Evolutionary conservation across 2,797 vertebrate genomes (phyloP).

Genomic region (Gymnoscopelus braueri): DNA sequence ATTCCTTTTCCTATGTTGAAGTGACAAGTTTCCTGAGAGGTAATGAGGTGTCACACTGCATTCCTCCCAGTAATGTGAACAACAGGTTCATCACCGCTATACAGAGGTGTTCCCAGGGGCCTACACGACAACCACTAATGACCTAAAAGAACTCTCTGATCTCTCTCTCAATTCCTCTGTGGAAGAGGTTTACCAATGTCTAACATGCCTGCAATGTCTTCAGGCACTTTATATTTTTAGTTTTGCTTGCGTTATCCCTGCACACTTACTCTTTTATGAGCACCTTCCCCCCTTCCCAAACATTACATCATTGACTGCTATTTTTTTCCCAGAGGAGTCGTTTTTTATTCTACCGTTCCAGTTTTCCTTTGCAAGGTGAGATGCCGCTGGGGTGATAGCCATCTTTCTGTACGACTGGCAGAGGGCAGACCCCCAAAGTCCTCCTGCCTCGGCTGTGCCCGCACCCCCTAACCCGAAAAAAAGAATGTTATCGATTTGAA

Average conservation of each 20-base stretch:
- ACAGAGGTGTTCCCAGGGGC: conserved; percentile 39
- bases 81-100: conserved; percentile 44
- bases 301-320: conserved; percentile 21
- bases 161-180: conserved; percentile 35
- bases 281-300: conserved; percentile 28
- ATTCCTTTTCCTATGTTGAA: conserved; percentile 45
- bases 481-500: conserved; percentile 45
- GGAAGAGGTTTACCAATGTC: conserved; percentile 6
- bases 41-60: conserved; percentile 46
- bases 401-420: conserved; percentile 52
- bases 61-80: conserved; percentile 39
- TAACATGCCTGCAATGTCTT: conserved; percentile 6
- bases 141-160: conserved; percentile 56
- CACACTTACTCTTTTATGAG: not conserved
- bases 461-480: not conserved
- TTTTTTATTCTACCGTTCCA: conserved; percentile 57
- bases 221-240: no score
- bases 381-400: conserved; percentile 67
- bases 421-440: conserved; percentile 23
- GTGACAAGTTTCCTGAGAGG: conserved; percentile 46
- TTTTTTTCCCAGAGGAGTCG: conserved; percentile 36
- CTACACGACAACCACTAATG: conserved; percentile 57
- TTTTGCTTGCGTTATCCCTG: conserved; percentile 4
- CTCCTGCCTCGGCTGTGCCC: conserved; percentile 10
- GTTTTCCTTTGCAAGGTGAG: conserved; percentile 60